phyloP scores from a whole-genome alignment of 2,888 invertebrate species.

The Endomychus coccineus region DNA sequence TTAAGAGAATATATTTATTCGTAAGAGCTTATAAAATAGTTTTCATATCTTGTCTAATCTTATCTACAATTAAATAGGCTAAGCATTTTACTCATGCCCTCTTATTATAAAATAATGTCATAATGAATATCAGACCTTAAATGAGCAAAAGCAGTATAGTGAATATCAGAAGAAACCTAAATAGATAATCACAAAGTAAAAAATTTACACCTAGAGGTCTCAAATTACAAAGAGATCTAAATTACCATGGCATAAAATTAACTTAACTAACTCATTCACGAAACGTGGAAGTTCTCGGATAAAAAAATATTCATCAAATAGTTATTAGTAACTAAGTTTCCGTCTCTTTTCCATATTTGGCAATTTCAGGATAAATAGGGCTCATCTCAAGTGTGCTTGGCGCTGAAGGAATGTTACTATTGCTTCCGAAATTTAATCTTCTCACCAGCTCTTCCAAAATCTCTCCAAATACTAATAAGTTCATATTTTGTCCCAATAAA shows the following conservation, averaged over 20 bases:
- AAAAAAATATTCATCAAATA: too few species aligned
- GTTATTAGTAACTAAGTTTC: constrained; percentile 69
- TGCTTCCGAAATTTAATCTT: constrained; percentile 61
- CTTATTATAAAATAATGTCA: too few species aligned
- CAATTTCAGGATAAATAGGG: constrained; percentile 74
- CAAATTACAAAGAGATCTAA: constrained; percentile 17
- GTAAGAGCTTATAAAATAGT: too few species aligned
- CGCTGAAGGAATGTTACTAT: constrained; percentile 68
- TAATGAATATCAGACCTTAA: too few species aligned
- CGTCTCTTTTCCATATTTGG: constrained; percentile 73
- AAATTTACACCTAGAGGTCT: constrained; percentile 11
- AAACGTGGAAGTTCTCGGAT: too few species aligned
- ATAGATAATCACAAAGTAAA: constrained; percentile 15
- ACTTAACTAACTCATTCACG: constrained; percentile 15
- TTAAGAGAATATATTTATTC: too few species aligned
- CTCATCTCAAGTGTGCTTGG: constrained; percentile 83
- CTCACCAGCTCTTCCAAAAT: constrained; percentile 71
- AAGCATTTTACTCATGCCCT: too few species aligned
- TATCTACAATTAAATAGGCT: too few species aligned
- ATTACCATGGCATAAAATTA: constrained; percentile 15
- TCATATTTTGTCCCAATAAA: constrained; percentile 80
- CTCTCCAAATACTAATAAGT: constrained; percentile 70
- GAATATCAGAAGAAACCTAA: constrained; percentile 11
- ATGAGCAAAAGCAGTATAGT: constrained; percentile 14
- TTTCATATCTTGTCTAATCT: too few species aligned